These are phyloP conservation scores for Spea bombifrons DNA, from an alignment of 2,113 vertebrate genomes.

Conservation along the genomic window DNA sequence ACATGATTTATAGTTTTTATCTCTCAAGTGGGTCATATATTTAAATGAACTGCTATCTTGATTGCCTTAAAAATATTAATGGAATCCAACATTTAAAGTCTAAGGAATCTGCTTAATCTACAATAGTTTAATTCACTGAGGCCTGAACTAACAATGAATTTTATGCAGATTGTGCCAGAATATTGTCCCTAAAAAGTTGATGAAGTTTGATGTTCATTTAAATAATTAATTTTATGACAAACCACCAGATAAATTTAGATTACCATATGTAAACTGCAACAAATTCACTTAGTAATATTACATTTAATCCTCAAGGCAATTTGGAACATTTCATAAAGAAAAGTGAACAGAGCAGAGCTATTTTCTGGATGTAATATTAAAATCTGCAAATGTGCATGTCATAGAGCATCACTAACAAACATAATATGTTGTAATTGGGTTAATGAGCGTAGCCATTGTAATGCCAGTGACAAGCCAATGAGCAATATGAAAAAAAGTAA, in stretches of 20 bases:
- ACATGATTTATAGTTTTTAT: no score
- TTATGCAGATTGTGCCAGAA: not conserved
- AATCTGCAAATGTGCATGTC: no score
- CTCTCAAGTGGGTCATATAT: no score
- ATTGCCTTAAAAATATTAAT: not conserved
- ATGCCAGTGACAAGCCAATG: no score
- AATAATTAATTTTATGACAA: conserved; percentile 8
- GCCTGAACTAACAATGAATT: not conserved
- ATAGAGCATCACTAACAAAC: no score
- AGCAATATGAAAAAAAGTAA: no score
- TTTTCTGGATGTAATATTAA: no score
- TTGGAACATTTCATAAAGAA: not conserved
- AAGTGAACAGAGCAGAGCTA: not conserved
- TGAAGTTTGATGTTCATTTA: not conserved
- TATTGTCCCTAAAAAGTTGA: not conserved
- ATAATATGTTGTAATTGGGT: no score
- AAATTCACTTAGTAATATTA: not conserved
- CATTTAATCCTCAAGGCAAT: not conserved
- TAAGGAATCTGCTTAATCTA: not conserved
- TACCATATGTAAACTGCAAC: conserved; percentile 2
- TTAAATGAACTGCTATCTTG: not conserved
- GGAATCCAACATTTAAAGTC: not conserved
- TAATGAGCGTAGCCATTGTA: no score
- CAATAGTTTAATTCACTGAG: not conserved
- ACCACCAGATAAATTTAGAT: not conserved